Conservation (phyloP, 2,888 invertebrate species). For the Heliconius hortense region DNA sequence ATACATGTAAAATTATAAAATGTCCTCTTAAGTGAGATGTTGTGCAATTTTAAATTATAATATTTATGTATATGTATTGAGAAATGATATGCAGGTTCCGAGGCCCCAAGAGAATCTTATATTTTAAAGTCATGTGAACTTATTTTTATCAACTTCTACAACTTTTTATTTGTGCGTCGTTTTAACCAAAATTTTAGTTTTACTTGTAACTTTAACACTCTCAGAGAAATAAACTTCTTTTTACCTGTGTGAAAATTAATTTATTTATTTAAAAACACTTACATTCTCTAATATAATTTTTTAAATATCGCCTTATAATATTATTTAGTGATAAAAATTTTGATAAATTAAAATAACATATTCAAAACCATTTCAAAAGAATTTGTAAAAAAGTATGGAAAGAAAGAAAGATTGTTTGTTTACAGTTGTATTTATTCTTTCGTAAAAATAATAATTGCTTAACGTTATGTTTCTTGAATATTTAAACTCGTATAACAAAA, state of each 20-base stretch:
- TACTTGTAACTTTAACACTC: slow-evolving; percentile 52
- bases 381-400: no score
- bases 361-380: no score
- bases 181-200: slow-evolving; percentile 40
- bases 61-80: slow-evolving; percentile 49
- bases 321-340: no score
- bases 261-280: slow-evolving; percentile 44
- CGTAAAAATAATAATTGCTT: no score
- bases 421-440: no score
- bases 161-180: slow-evolving; percentile 37
- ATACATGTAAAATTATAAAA: slow-evolving; percentile 42
- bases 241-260: slow-evolving; percentile 65
- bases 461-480: no score
- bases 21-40: slow-evolving; percentile 42
- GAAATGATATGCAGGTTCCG: slow-evolving; percentile 70
- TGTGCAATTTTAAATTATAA: slow-evolving; percentile 47
- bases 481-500: no score
- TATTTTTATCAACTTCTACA: slow-evolving; percentile 36
- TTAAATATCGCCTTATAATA: background rate
- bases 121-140: slow-evolving; percentile 39
- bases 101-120: slow-evolving; percentile 60
- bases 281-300: background rate
- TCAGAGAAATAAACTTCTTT: slow-evolving; percentile 59
- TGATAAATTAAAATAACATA: no score
- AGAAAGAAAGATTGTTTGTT: no score